phyloP scores from a whole-genome alignment of 2,888 invertebrate genomes.

The Eilema caniola region DNA sequence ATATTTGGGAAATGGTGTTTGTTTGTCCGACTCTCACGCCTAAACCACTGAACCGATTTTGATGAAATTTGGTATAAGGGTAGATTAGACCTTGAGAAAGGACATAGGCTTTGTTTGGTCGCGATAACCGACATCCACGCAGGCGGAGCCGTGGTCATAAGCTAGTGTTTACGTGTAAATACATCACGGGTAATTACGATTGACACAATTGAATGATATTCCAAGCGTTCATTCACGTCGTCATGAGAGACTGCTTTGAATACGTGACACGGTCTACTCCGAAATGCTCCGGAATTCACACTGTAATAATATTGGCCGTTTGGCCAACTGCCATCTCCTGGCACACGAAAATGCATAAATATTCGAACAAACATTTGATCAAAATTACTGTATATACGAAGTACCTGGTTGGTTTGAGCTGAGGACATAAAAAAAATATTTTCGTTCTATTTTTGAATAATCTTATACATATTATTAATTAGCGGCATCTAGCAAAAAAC shows the following conservation, averaged over 20 bases:
- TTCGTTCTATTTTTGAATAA: not conserved
- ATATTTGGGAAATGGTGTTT: too few relatives aligned
- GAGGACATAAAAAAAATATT: not conserved
- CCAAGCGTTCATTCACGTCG: slow-evolving; percentile 33
- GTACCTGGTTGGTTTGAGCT: slow-evolving; percentile 17
- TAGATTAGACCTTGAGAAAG: too few relatives aligned
- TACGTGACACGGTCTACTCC: slow-evolving; percentile 43
- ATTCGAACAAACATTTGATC: slow-evolving; percentile 51
- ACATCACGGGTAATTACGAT: slow-evolving; percentile 34
- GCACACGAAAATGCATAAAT: slow-evolving; percentile 49
- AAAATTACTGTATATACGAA: slow-evolving; percentile 38
- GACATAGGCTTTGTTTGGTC: too few relatives aligned
- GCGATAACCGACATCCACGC: too few relatives aligned
- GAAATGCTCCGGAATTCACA: slow-evolving; percentile 47
- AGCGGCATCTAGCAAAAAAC: too few relatives aligned
- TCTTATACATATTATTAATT: too few relatives aligned
- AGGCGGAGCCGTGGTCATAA: too few relatives aligned
- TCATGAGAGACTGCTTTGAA: slow-evolving; percentile 22
- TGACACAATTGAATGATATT: slow-evolving; percentile 42
- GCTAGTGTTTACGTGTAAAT: slow-evolving; percentile 27
- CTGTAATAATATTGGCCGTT: slow-evolving; percentile 47
- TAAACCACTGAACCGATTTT: too few relatives aligned
- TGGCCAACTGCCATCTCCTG: slow-evolving; percentile 52
- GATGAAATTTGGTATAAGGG: too few relatives aligned
- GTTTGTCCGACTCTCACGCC: too few relatives aligned